phyloP scores from a whole-genome alignment of 2,113 vertebrate species.

The Chroicocephalus ridibundus region DNA sequence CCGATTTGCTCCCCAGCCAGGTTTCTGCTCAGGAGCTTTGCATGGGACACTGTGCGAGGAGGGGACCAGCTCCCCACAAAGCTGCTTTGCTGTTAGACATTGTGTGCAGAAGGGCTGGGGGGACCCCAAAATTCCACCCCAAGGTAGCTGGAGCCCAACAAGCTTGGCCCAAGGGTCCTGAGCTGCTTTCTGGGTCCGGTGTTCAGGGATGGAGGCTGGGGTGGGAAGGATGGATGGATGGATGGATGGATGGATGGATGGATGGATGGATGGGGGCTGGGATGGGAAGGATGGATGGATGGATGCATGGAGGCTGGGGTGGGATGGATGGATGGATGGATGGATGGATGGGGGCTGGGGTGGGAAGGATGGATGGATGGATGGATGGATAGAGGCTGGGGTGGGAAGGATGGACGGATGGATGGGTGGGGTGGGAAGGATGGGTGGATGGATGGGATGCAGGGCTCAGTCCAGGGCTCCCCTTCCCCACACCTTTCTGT shows the following conservation, averaged over 20 bases:
- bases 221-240: not conserved
- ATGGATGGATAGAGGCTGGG: not conserved
- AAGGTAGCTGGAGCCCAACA: not conserved
- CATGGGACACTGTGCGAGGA: not conserved
- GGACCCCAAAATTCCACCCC: not conserved
- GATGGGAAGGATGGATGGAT: too few species aligned
- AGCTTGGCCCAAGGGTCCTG: not conserved
- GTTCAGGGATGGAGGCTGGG: not conserved
- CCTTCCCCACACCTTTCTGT: not conserved
- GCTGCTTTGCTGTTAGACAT: not conserved
- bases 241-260: not conserved
- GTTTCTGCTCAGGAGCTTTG: fast-evolving
- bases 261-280: not conserved
- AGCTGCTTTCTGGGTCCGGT: not conserved
- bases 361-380: too few species aligned
- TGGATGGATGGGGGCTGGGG: not conserved
- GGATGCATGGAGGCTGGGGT: not conserved
- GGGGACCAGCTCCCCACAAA: not conserved
- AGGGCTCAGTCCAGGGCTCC: not conserved
- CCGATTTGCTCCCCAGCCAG: not conserved
- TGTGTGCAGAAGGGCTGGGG: not conserved
- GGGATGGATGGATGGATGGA: not conserved
- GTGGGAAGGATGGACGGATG: not conserved
- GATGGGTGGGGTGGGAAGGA: not conserved
- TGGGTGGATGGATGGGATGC: not conserved